Conservation (phyloP, 2,113 vertebrate genomes). For the Melospiza melodia region DNA sequence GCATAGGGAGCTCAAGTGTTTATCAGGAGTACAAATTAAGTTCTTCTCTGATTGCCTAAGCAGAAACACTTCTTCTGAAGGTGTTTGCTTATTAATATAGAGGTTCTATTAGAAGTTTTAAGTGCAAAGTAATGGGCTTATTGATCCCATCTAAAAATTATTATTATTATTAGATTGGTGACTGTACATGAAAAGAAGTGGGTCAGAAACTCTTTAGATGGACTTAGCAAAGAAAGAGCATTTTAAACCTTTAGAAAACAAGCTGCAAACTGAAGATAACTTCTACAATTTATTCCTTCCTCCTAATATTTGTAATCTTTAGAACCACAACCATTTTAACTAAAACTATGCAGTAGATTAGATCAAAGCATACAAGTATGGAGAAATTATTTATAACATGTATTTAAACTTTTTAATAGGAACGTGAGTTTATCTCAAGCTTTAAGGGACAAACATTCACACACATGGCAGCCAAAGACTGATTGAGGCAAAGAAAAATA, state of each 20-base stretch:
- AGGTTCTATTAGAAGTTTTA: conserved; percentile 52
- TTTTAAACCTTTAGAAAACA: conserved; percentile 71
- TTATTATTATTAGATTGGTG: conserved; percentile 49
- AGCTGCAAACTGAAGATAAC: conserved; percentile 74
- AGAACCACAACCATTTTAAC: conserved; percentile 56
- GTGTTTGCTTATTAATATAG: conserved; percentile 45
- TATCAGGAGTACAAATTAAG: conserved; percentile 6
- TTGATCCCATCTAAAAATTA: conserved; percentile 51
- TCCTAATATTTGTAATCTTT: conserved; percentile 66
- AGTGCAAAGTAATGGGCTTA: conserved; percentile 38
- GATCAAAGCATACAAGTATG: conserved; percentile 65
- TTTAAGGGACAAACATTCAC: conserved; percentile 38
- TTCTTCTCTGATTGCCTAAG: conserved; percentile 32
- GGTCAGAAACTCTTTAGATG: conserved; percentile 39
- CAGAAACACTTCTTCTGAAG: conserved; percentile 34
- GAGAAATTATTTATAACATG: conserved; percentile 50
- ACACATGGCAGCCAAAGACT: not conserved
- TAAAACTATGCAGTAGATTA: conserved; percentile 65
- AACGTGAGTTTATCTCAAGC: conserved; percentile 46
- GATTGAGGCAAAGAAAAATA: conserved; percentile 57
- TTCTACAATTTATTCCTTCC: conserved; percentile 60
- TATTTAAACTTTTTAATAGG: conserved; percentile 69
- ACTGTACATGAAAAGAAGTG: conserved; percentile 53
- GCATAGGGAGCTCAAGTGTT: not conserved
- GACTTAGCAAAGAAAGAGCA: conserved; percentile 27